Percentiles rank a stretch among this genome's conserved stretches.
Evolutionary conservation across 2,113 vertebrate species (phyloP).

Genomic region (Psettodes erumei): DNA sequence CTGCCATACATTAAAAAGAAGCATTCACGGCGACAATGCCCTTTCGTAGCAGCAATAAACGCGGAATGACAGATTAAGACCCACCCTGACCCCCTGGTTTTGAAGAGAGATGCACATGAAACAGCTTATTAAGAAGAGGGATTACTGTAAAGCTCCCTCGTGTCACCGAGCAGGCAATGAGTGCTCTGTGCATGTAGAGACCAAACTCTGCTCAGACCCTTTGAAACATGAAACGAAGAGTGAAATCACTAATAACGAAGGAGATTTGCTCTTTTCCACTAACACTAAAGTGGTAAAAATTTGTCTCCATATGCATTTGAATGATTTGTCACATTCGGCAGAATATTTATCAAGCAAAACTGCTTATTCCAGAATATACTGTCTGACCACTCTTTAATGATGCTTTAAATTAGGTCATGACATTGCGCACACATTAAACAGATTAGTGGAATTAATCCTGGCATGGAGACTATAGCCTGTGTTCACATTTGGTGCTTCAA

Average conservation of each 20-base stretch:
- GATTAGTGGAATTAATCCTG: constrained; percentile 43
- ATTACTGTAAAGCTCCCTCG: constrained; percentile 62
- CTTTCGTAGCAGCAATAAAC: constrained; percentile 30
- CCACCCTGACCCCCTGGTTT: constrained; percentile 14
- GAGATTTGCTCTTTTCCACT: constrained; percentile 28
- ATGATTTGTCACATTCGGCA: not conserved
- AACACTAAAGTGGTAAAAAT: not conserved
- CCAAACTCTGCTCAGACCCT: constrained; percentile 26
- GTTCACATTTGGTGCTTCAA: constrained; percentile 9
- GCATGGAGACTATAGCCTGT: not conserved
- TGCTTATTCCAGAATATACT: not conserved
- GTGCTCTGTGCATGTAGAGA: constrained; percentile 19
- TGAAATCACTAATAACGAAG: constrained; percentile 5
- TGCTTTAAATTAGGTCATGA: constrained; percentile 17
- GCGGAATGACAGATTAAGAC: constrained; percentile 56
- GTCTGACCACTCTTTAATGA: not conserved
- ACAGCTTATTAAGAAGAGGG: constrained; percentile 52
- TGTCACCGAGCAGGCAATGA: constrained; percentile 14
- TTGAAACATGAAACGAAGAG: constrained; percentile 37
- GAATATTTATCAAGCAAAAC: constrained; percentile 26
- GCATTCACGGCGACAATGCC: constrained; percentile 3
- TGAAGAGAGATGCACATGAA: constrained; percentile 43
- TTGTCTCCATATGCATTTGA: constrained; percentile 1
- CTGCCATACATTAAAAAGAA: constrained; percentile 18
- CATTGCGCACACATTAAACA: constrained; percentile 9